Evolutionary conservation across 2,888 invertebrate species (phyloP).

Genomic region (Drosophila neotestacea): DNA sequence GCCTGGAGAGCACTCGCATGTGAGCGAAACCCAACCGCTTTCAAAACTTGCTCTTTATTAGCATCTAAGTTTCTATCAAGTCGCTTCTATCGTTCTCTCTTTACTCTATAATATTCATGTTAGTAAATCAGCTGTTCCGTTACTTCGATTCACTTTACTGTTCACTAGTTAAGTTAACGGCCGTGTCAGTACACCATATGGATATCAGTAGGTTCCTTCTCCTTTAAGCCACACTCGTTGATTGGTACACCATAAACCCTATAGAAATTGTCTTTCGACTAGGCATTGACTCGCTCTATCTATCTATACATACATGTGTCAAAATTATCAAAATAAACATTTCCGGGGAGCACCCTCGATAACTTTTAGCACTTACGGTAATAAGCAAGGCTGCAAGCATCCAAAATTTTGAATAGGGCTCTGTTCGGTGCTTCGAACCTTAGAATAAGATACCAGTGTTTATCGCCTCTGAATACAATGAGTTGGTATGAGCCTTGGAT

Average conservation of each 20-base stretch:
- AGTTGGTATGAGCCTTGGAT: too few relatives aligned
- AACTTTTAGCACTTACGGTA: conserved; percentile 31
- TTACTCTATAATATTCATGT: conserved; percentile 43
- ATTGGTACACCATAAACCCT: conserved; percentile 49
- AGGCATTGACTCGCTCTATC: background rate
- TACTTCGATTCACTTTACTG: conserved; percentile 27
- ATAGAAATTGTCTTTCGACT: conserved; percentile 8
- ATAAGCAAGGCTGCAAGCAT: conserved; percentile 34
- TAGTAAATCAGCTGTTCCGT: conserved; percentile 43
- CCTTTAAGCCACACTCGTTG: conserved; percentile 51
- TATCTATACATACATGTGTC: background rate
- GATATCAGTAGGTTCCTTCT: conserved; percentile 51
- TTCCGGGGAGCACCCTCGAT: conserved; percentile 4
- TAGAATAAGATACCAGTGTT: too few relatives aligned
- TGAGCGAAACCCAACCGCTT: conserved; percentile 40
- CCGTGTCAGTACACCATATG: conserved; percentile 20
- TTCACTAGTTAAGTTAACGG: conserved; percentile 24
- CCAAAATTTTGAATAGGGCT: too few relatives aligned
- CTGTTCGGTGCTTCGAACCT: too few relatives aligned
- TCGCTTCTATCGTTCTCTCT: conserved; percentile 40
- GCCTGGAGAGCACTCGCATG: conserved; percentile 82
- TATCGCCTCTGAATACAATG: too few relatives aligned
- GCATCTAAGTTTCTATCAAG: conserved; percentile 30
- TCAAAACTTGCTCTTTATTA: conserved; percentile 31
- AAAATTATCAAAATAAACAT: conserved; percentile 25